Evolutionary conservation across 2,113 vertebrate species (phyloP).

Genomic region (Pongo pygmaeus): DNA sequence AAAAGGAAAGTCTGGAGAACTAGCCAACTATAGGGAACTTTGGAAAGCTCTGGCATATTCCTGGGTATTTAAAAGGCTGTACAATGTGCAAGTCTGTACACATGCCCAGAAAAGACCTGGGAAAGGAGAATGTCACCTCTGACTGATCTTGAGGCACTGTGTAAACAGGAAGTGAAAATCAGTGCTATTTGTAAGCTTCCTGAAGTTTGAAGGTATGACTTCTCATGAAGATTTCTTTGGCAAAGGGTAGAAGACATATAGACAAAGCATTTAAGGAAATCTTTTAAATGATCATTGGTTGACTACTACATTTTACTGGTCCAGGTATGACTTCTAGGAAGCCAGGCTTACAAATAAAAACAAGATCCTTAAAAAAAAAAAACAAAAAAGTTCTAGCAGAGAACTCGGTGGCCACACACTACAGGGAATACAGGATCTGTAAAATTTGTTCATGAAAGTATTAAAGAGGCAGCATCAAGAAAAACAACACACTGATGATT

Average conservation of each 20-base stretch:
- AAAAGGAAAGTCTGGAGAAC: slow-evolving; percentile 58
- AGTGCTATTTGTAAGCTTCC: not conserved
- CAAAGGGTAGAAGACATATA: not conserved
- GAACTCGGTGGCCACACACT: not conserved
- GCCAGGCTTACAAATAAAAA: slow-evolving; percentile 7
- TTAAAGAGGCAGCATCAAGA: not conserved
- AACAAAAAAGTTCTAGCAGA: not conserved
- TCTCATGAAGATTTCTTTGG: not conserved
- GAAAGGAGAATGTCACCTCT: not conserved
- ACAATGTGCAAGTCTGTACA: not conserved
- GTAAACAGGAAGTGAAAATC: not conserved
- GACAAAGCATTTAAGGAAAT: not conserved
- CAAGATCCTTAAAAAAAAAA: not conserved
- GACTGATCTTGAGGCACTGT: not conserved
- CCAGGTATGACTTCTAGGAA: not conserved
- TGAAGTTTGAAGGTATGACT: not conserved
- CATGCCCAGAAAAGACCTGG: not conserved
- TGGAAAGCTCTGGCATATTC: not conserved
- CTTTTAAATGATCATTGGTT: not conserved
- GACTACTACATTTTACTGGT: not conserved
- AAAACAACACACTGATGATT: not conserved
- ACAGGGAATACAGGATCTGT: not conserved
- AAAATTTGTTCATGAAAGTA: not conserved
- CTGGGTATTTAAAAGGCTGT: not conserved
- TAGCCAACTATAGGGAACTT: not conserved